Percentiles rank a stretch among this genome's conserved stretches.
These are phyloP conservation scores for Trichonephila clavata DNA, from an alignment of 1,140 invertebrate genomes.

Conservation along the genomic window DNA sequence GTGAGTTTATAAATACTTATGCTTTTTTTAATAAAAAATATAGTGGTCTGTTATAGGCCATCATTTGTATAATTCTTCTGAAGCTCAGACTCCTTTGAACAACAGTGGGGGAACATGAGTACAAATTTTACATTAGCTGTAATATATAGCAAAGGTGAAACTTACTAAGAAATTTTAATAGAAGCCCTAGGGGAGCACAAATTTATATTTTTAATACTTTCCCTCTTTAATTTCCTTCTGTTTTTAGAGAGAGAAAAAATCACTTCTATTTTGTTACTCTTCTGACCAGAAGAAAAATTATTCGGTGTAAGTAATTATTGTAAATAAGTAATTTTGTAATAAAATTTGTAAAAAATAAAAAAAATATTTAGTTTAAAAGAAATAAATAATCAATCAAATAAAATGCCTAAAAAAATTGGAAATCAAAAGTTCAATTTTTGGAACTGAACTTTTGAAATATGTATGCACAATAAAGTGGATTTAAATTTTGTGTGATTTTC, in stretches of 20 bases:
- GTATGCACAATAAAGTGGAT: background rate
- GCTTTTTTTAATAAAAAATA: background rate
- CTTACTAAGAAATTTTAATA: conserved; percentile 1
- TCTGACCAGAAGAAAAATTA: background rate
- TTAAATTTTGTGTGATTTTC: background rate
- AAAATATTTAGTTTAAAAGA: background rate
- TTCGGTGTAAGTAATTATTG: conserved; percentile 1
- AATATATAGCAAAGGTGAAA: background rate
- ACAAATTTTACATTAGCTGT: conserved; percentile 27
- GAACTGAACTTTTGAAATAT: background rate
- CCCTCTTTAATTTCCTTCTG: background rate
- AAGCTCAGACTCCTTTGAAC: conserved; percentile 34
- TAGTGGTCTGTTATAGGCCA: background rate
- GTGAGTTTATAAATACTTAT: background rate
- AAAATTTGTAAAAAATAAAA: background rate
- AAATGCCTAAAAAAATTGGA: background rate
- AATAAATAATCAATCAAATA: too few species aligned
- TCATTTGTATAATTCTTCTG: background rate
- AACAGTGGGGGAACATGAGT: conserved; percentile 17
- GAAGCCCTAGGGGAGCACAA: conserved; percentile 1
- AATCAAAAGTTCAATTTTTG: background rate
- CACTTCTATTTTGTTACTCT: background rate
- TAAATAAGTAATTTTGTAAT: conserved; percentile 29
- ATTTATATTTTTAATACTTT: conserved; percentile 39
- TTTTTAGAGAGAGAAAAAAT: background rate